Base-by-base conservation (phyloP, 2,888 invertebrate species). In the Apamea crenata region DNA sequence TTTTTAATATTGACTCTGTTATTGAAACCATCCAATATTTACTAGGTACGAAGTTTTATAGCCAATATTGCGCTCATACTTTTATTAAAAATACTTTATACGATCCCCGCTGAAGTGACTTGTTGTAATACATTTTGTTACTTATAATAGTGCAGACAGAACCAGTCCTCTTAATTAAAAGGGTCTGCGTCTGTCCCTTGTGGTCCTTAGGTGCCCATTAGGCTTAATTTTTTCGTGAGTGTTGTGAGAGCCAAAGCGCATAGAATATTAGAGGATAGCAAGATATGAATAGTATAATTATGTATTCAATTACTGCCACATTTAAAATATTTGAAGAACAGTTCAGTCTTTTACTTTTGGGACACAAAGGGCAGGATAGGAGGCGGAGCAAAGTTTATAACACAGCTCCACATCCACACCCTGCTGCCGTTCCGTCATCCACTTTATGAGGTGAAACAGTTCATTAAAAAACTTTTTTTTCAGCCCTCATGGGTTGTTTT, bases 61-160 rank as follows among this genome's bases (percentile, higher is more conserved):
- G 50, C 36, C 25, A 1, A 47, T 50, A 61, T 40, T 50, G 14
- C 25, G 25, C 14, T 40, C 25, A 16, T 6, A 61, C 16, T 72
- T 71, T 81, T 61, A 81, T 61, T 61, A 78, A 81, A 78, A 81
- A 81, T 81, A 50, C 29, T 71, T 78, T 56, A 80, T 81, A 25
- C 32, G 16, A 77, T 40, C 25, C 8, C 29, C 12, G 44, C 32
- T 81, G 69, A 25, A 14, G 29, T 70, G 71, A 47, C 16, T 56
- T 16, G 32, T 65, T n/a, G 6, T 53, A 21, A 32, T 80, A 78
- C 12, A 32, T 80, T 44, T 44, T 80, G 6, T 44, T 80, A n/a
- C n/a, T n/a, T n/a, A 29, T 7, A 29, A 3, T 32, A 47, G 14
- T 79, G 29, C 3, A 53, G 32, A 65, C n/a, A 32, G 25, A 21